Evolutionary conservation across 1,140 invertebrate genomes (phyloP), one percentile per base, ranked within the genome.

Genomic region (Andricus grossulariae): DNA sequence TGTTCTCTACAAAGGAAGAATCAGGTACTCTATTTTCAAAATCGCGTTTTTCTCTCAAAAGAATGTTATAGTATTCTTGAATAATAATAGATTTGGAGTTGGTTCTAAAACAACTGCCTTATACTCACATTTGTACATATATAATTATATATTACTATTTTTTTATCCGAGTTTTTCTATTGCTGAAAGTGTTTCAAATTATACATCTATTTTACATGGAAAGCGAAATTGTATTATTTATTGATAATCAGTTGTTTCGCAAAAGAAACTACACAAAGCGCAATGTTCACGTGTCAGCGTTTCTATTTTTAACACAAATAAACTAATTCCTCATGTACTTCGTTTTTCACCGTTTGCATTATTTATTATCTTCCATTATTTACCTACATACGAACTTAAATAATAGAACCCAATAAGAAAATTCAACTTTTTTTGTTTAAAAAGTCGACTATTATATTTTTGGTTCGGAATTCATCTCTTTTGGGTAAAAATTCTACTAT

Each of bases 311-410:
- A 66, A 39, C 39, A 25, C 60, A 66, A 66, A 66, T 66, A 66
- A 83, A 87, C 75, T 85, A 74, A 76, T 70, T 82, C 39, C 7
- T 45, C 6, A 45, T 45, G 7, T 11, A 51, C 52, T 73, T 73
- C 81, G 66, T 81, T 91, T 18, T 39, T 75, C 16, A 50, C 90
- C 80, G 50, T 73, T 25, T 45, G 39, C 10, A 21, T 49, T 83
- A 60, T 57, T 76, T 85, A 79, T 45, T 7, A 11, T 45, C 8
- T 45, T 0, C 10, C 1, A 11, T 45, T 45, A 45, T 45, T 45
- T 3, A 32, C 25, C 2, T 32, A 32, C 25, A 32, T 3, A 32
- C 25, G 25, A 3, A 25, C 3, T 25, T 1, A 3, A 25, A 3
- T 25, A 3, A 25, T 2, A 25, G 3, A 2, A 25, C 25, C 25